phyloP scores from a whole-genome alignment of 2,888 invertebrate genomes.

The Ferdinandea cuprea region DNA sequence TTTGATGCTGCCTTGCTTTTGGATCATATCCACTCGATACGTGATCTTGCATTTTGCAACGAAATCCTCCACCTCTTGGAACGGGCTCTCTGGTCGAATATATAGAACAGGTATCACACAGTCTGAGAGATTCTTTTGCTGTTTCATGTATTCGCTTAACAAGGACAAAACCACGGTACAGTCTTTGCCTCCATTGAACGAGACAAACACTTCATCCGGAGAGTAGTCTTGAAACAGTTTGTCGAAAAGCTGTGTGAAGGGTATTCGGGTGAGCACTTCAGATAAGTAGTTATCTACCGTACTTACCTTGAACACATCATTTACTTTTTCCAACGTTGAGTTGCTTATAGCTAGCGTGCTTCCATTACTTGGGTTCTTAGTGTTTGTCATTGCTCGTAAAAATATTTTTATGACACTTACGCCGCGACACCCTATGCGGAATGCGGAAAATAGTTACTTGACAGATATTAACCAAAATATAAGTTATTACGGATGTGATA shows the following conservation, averaged over 20 bases:
- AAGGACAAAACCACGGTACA: constrained; percentile 95
- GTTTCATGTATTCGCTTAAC: constrained; percentile 79
- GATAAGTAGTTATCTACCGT: constrained; percentile 6
- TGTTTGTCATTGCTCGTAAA: constrained; percentile 52
- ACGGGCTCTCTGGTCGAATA: constrained; percentile 91
- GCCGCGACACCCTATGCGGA: background rate
- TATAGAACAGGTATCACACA: constrained; percentile 86
- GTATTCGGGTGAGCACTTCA: constrained; percentile 3
- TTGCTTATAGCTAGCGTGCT: constrained; percentile 12
- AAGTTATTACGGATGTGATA: background rate
- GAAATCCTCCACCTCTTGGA: constrained; percentile 93
- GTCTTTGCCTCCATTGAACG: constrained; percentile 99
- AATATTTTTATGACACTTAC: background rate
- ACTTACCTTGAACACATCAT: constrained; percentile 56
- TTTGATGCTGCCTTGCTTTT: constrained; percentile 88
- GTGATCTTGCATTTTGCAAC: constrained; percentile 87
- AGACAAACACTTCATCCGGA: constrained; percentile 91
- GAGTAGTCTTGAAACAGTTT: constrained; percentile 86
- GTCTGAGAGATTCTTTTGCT: constrained; percentile 80
- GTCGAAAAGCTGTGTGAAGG: constrained; percentile 84
- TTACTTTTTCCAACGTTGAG: constrained; percentile 18
- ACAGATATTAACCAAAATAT: background rate
- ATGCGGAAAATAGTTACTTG: background rate
- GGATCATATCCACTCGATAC: constrained; percentile 90
- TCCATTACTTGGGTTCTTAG: constrained; percentile 21